Conservation (phyloP, 2,113 vertebrate species). For the Gallinago paraguaiae region DNA sequence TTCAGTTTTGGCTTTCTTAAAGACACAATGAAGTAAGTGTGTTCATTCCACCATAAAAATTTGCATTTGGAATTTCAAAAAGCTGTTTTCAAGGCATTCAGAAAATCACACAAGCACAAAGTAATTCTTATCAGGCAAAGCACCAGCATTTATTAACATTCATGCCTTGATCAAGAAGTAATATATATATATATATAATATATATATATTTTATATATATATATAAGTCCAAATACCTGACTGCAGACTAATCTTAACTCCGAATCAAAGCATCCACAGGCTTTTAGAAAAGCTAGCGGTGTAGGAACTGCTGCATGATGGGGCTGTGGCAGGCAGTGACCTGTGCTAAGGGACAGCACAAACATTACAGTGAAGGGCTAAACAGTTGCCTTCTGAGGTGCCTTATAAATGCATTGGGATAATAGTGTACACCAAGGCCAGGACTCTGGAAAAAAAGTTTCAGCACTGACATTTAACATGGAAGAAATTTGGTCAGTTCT, state of each 20-base stretch:
- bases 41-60: not conserved
- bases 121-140: not conserved
- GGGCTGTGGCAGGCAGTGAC: not conserved
- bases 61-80: slow-evolving; percentile 7
- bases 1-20: not conserved
- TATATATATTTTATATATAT: no score
- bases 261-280: not conserved
- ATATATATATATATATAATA: no score
- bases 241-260: not conserved
- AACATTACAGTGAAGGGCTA: not conserved
- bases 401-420: no score
- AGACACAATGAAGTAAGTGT: not conserved
- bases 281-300: not conserved
- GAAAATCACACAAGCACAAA: not conserved
- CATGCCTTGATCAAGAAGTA: not conserved
- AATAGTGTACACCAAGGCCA: not conserved
- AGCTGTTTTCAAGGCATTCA: not conserved
- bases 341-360: not conserved
- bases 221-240: not conserved
- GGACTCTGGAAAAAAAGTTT: not conserved
- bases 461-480: not conserved
- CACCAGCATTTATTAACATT: not conserved
- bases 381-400: not conserved
- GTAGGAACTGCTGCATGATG: not conserved
- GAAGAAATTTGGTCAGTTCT: not conserved